Conservation (phyloP, 2,888 invertebrate genomes). For the Drosophila mulleri region DNA sequence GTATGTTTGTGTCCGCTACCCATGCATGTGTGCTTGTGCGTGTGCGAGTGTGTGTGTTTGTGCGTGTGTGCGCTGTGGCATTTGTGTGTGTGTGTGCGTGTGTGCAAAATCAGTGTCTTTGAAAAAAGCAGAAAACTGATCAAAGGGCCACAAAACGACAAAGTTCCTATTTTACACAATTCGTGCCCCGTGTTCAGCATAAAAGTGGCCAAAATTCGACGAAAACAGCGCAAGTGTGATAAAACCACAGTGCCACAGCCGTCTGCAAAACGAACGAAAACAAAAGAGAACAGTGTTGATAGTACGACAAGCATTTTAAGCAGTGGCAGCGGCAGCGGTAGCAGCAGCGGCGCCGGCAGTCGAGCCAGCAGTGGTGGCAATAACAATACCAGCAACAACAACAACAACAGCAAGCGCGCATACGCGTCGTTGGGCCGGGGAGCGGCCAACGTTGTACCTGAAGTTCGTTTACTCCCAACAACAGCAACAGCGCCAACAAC, state of each 20-base stretch:
- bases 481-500: conserved; percentile 16
- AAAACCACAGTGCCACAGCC: conserved; percentile 71
- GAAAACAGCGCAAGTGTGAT: conserved; percentile 79
- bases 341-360: conserved; percentile 39
- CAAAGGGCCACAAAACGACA: conserved; percentile 31
- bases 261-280: conserved; percentile 71
- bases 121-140: conserved; percentile 47
- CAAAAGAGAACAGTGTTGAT: conserved; percentile 74
- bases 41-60: conserved; percentile 14
- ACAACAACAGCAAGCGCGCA: conserved; percentile 43
- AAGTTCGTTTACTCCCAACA: conserved; percentile 47
- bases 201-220: conserved; percentile 81
- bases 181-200: conserved; percentile 49
- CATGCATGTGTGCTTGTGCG: conserved; percentile 31
- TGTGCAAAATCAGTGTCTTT: conserved; percentile 64
- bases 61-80: conserved; percentile 38
- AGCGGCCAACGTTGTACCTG: conserved; percentile 62
- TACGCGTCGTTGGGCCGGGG: conserved; percentile 67
- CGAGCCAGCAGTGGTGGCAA: conserved; percentile 8
- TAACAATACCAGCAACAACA: conserved; percentile 31
- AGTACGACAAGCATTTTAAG: conserved; percentile 69
- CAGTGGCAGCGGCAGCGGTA: conserved; percentile 52
- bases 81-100: conserved; percentile 47
- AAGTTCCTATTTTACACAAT: conserved; percentile 66
- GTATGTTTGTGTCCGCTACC: conserved; percentile 46